Conservation (phyloP, 2,888 invertebrate genomes). For the Odontothrips loti region DNA sequence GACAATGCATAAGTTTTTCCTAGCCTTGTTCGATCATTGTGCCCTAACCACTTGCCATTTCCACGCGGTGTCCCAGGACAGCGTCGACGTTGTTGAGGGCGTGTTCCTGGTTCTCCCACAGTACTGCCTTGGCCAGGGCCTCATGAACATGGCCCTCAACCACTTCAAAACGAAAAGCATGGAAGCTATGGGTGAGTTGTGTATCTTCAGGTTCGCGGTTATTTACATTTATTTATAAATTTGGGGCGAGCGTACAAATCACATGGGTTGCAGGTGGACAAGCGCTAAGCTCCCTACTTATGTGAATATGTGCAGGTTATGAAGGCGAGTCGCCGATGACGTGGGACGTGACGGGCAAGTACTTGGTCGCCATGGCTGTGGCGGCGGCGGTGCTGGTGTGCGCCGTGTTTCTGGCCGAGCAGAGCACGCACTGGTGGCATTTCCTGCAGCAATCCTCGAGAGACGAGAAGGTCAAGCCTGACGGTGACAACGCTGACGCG, state of each 20-base stretch:
- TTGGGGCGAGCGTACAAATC: no score
- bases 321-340: conserved; percentile 38
- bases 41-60: no score
- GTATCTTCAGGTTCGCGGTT: no score
- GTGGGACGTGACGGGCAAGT: conserved; percentile 63
- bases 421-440: conserved; percentile 14
- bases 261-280: no score
- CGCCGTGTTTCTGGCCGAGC: background rate
- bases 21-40: no score
- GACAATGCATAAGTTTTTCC: no score
- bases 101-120: conserved; percentile 69
- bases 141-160: conserved; percentile 44
- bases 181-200: background rate
- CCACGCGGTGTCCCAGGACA: no score
- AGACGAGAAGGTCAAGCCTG: background rate
- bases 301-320: conserved; percentile 31
- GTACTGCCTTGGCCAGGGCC: conserved; percentile 78
- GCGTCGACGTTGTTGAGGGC: conserved; percentile 33
- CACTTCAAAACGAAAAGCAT: conserved; percentile 17
- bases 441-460: background rate
- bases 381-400: conserved; percentile 59
- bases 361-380: conserved; percentile 59
- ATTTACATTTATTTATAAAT: no score
- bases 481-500: conserved; percentile 20
- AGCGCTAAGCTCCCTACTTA: no score